Evolutionary conservation across 2,888 invertebrate genomes (phyloP), one percentile per base, ranked within the genome.

Genomic region (Parnassius orleans): DNA sequence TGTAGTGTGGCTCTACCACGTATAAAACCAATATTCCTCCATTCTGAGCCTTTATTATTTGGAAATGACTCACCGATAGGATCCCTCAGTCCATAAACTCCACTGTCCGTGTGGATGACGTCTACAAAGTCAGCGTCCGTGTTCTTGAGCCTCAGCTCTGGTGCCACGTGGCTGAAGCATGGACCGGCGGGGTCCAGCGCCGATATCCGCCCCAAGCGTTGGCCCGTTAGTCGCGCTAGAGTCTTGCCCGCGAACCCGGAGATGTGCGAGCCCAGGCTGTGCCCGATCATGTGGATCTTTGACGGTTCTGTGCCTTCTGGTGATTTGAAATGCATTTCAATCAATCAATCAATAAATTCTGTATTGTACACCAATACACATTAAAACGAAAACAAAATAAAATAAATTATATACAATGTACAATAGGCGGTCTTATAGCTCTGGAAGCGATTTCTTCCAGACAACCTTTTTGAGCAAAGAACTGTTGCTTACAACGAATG

Each of bases 171-270:
- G 52, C 78, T 77, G 79, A 89, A 91, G 79, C 90, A 90, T 0
- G 90, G 90, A 0, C 90, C 90, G 0, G 90, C 90, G 0, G 90
- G 90, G 73, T 91, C 90, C 65, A 91, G 69, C 0, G 82, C 84
- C 5, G 87, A 73, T 57, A 90, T 84, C 56, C 89, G 76, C 24
- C 85, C 85, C 1, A 90, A 67, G 12, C 57, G 65, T 2, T 1
- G 2, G 0, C 87, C 86, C 2, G 87, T 88, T n/a, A 78, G 66
- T 0, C 69, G 33, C 1, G 59, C 19, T 71, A 85, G 84, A 3
- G 69, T 69, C 68, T 90, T 86, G 41, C 86, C 90, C 0, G 89
- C 69, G 68, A 86, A 89, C 2, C 86, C 82, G 41, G 80, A 72
- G 58, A 90, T 86, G 74, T 92, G 90, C 0, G 85, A 70, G 14